A percentile compares a stretch with the other conserved stretches of the same genome.
Evolutionary conservation across 2,797 vertebrate genomes (phyloP).

Genomic region (Peromyscus attwateri): DNA sequence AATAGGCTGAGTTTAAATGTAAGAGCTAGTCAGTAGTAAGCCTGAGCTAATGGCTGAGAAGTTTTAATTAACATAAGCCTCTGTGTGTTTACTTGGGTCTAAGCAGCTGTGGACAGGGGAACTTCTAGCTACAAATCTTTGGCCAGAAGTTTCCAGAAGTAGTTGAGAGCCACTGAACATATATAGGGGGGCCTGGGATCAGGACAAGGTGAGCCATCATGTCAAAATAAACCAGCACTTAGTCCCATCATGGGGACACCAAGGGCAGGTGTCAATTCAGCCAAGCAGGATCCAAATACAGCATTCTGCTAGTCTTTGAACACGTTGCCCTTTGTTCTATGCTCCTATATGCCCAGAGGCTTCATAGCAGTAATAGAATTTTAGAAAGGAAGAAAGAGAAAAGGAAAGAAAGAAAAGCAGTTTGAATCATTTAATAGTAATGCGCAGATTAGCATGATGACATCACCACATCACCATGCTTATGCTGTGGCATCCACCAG

Average conservation of each 20-base stretch:
- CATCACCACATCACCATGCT: background rate
- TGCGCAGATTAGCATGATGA: background rate
- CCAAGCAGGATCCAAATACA: background rate
- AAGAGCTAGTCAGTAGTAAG: too few species aligned
- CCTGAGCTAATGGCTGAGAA: too few species aligned
- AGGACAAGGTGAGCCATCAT: background rate
- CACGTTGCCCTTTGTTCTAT: background rate
- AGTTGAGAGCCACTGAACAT: background rate
- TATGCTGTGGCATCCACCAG: background rate
- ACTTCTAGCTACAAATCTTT: background rate
- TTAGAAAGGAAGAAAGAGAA: background rate
- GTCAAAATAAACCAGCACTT: background rate
- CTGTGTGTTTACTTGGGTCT: too few species aligned
- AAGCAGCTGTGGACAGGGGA: too few species aligned
- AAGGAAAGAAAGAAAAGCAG: background rate
- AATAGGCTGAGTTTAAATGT: too few species aligned
- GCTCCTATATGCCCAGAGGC: background rate
- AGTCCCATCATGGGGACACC: background rate
- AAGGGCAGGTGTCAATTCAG: background rate
- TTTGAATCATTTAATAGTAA: slow-evolving; percentile 19
- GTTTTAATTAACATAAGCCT: too few species aligned
- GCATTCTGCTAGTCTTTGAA: background rate
- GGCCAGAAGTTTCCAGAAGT: background rate
- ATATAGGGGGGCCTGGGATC: background rate
- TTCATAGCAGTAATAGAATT: background rate